Base-by-base conservation (phyloP, 2,797 vertebrate species). In the Valencia hispanica region DNA sequence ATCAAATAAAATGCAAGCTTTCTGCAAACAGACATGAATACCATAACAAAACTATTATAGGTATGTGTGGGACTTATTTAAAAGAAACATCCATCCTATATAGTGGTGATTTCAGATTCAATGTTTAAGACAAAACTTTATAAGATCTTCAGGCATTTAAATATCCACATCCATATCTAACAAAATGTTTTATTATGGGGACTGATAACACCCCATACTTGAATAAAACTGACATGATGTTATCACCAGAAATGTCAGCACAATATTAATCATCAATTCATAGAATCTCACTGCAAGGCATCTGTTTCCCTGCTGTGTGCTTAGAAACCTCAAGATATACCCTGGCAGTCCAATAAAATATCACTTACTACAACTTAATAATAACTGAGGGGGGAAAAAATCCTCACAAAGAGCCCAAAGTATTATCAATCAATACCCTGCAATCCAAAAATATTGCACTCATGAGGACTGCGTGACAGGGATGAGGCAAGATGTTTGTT, bases 381-480 rank as follows among this genome's bases (percentile, higher is more conserved):
- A 90, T 89, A 89, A 85, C 59, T 75, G 63, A 57, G 72, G 71
- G 75, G 66, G 47, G n/a, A n/a, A 79, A 84, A 75, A 59, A 80
- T 82, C 78, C 81, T 84, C 79, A 83, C 85, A 83, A 90, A 90
- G 73, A 78, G 57, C 74, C 71, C 20, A 0, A 59, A 85, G 87
- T 86, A 81, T 84, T 66, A 87, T 89, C 89, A 81, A 86, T 90
- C 88, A 78, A 84, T 87, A 83, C 34, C 22, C 34, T 72, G 32
- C 80, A 70, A 74, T 84, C 48, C 82, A 83, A 70, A 73, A 70
- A 85, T 79, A 88, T 81, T 79, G 79, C 73, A 77, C 80, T 18
- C 74, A 57, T 50, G 83, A 65, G 85, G 61, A 63, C 10, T 48
- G 39, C 78, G 71, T 76, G 86, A 83, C 83, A 88, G 82, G 73